These are phyloP conservation scores for Chelonus formosanus DNA, from an alignment of 2,888 invertebrate species.

Conservation along the genomic window DNA sequence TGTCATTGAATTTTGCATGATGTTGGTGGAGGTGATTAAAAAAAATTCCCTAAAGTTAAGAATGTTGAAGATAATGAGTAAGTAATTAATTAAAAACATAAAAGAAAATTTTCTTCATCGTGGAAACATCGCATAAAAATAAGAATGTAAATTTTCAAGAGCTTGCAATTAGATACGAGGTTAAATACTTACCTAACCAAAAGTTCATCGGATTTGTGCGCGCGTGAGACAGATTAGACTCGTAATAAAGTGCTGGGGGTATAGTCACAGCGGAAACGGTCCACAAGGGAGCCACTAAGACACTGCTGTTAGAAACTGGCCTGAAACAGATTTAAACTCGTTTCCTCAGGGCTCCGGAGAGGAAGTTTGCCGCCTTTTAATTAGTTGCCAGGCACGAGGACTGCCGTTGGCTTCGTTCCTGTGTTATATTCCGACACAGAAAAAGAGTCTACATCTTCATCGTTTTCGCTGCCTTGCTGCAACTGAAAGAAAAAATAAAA, in stretches of 20 bases:
- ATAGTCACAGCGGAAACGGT: constrained; percentile 53
- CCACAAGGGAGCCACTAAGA: constrained; percentile 64
- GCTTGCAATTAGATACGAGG: constrained; percentile 37
- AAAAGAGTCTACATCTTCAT: constrained; percentile 19
- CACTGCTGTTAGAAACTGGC: constrained; percentile 59
- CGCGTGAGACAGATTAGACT: constrained; percentile 61
- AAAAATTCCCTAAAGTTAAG: too few species aligned
- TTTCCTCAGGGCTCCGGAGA: constrained; percentile 54
- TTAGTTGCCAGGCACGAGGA: constrained; percentile 51
- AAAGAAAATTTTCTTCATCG: not conserved
- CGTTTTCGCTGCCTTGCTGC: too few species aligned
- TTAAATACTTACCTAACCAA: constrained; percentile 52
- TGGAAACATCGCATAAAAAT: too few species aligned
- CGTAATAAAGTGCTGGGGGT: constrained; percentile 60
- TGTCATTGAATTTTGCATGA: too few species aligned
- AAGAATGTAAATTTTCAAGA: constrained; percentile 7
- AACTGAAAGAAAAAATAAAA: too few species aligned
- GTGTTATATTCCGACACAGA: constrained; percentile 16
- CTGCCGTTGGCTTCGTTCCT: constrained; percentile 11
- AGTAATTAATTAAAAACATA: not conserved
- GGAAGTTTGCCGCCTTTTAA: constrained; percentile 62
- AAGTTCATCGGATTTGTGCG: constrained; percentile 28
- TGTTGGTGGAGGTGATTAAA: too few species aligned
- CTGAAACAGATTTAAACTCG: constrained; percentile 66
- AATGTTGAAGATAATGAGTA: not conserved